Evolutionary conservation across 2,888 invertebrate species (phyloP).

Genomic region (Hemicrepidius hirtus): DNA sequence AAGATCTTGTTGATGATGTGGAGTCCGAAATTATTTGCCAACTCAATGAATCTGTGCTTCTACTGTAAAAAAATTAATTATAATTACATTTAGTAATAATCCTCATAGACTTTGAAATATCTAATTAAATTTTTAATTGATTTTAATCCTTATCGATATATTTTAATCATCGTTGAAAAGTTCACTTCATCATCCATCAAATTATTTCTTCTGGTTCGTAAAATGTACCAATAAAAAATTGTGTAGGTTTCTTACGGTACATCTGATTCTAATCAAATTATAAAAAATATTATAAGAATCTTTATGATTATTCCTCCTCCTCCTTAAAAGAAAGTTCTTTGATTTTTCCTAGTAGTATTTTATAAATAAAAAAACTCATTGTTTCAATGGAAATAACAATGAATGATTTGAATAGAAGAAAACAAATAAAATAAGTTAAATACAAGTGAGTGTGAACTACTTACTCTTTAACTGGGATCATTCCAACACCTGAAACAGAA

Average conservation of each 20-base stretch:
- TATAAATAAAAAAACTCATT: conserved; percentile 3
- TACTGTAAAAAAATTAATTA: conserved; percentile 72
- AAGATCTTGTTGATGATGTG: conserved; percentile 74
- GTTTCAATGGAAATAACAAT: not conserved
- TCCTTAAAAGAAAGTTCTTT: too few species aligned
- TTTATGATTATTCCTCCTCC: not conserved
- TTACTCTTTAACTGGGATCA: conserved; percentile 96
- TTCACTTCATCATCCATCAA: too few species aligned
- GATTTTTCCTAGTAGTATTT: not conserved
- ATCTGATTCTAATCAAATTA: conserved; percentile 3
- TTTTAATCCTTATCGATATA: too few species aligned
- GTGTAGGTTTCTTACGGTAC: conserved; percentile 11
- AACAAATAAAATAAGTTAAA: conserved; percentile 33
- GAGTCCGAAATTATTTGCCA: conserved; percentile 86
- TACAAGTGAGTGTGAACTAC: conserved; percentile 69
- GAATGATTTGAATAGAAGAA: conserved; percentile 35
- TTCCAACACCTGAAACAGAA: conserved; percentile 88
- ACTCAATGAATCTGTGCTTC: conserved; percentile 84
- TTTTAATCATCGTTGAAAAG: too few species aligned
- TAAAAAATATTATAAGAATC: not conserved
- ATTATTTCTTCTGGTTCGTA: not conserved
- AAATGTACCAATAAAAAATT: not conserved
- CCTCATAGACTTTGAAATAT: too few species aligned
- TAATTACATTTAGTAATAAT: too few species aligned
- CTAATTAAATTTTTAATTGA: too few species aligned